phyloP scores from a whole-genome alignment of 2,797 vertebrate genomes.

The Odontamblyopus rebecca region DNA sequence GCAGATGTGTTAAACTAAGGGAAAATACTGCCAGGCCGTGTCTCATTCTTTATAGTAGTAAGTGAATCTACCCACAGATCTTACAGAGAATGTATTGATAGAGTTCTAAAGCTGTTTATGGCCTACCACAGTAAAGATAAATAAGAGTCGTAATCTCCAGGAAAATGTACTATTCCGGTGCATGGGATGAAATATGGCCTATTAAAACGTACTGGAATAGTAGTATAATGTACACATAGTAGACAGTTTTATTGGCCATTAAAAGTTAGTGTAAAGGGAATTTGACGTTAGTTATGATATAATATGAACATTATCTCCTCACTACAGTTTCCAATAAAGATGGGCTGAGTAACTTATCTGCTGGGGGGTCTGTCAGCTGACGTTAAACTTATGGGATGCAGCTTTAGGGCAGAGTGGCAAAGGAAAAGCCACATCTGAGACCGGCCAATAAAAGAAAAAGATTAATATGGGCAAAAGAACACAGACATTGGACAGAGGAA shows the following conservation, averaged over 20 bases:
- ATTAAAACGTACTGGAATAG: neutral
- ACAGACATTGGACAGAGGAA: no score
- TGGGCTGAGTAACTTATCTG: neutral
- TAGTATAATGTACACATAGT: constrained; percentile 2
- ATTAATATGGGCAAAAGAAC: no score
- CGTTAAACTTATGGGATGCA: no score
- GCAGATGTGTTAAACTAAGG: neutral
- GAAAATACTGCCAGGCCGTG: constrained; percentile 5
- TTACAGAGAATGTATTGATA: neutral
- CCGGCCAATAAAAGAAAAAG: no score
- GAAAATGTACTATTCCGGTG: neutral
- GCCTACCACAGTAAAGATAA: constrained; percentile 13
- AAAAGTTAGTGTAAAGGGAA: constrained; percentile 1
- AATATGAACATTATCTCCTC: neutral
- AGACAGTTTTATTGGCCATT: constrained; percentile 4
- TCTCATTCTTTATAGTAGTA: constrained; percentile 12
- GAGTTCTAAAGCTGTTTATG: constrained; percentile 1
- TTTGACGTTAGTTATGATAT: neutral
- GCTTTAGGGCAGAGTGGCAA: no score
- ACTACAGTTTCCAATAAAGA: neutral
- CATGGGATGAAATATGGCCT: constrained; percentile 3
- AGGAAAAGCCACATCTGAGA: no score
- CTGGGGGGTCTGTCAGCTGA: neutral
- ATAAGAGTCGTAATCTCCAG: neutral
- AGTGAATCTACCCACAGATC: constrained; percentile 15